Evolutionary conservation across 2,113 vertebrate genomes (phyloP).

Genomic region (Zeus faber): DNA sequence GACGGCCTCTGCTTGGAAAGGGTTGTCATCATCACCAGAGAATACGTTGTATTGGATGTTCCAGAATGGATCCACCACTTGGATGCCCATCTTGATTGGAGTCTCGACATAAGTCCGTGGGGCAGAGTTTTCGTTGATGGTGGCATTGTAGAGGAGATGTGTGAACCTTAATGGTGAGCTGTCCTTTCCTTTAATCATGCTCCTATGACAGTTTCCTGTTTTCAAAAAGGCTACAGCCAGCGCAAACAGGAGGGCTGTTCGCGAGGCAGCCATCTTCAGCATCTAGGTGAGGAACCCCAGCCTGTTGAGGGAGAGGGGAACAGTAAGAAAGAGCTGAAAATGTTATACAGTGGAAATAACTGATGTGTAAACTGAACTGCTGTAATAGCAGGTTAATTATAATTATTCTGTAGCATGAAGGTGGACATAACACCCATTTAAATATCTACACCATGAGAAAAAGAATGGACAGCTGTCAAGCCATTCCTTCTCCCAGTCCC

Average conservation of each 20-base stretch:
- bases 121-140: slow-evolving; percentile 91
- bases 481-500: slow-evolving; percentile 1
- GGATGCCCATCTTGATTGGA: slow-evolving; percentile 85
- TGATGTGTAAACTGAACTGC: not conserved
- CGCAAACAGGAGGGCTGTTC: slow-evolving; percentile 39
- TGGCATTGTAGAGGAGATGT: slow-evolving; percentile 87
- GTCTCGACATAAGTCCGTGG: slow-evolving; percentile 89
- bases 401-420: not conserved
- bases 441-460: not conserved
- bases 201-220: slow-evolving; percentile 52
- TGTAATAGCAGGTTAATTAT: not conserved
- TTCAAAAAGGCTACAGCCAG: slow-evolving; percentile 63
- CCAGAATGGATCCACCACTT: slow-evolving; percentile 75
- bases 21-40: slow-evolving; percentile 78
- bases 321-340: not conserved
- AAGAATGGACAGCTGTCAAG: slow-evolving; percentile 5
- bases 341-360: not conserved
- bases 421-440: not conserved
- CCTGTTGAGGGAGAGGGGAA: slow-evolving; percentile 32
- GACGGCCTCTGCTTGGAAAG: slow-evolving; percentile 86
- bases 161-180: slow-evolving; percentile 83
- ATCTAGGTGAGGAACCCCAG: slow-evolving; percentile 39
- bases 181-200: slow-evolving; percentile 71
- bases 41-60: slow-evolving; percentile 82
- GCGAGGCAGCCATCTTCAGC: slow-evolving; percentile 60